phyloP scores from a whole-genome alignment of 2,888 invertebrate genomes.

The Aethes cnicana region DNA sequence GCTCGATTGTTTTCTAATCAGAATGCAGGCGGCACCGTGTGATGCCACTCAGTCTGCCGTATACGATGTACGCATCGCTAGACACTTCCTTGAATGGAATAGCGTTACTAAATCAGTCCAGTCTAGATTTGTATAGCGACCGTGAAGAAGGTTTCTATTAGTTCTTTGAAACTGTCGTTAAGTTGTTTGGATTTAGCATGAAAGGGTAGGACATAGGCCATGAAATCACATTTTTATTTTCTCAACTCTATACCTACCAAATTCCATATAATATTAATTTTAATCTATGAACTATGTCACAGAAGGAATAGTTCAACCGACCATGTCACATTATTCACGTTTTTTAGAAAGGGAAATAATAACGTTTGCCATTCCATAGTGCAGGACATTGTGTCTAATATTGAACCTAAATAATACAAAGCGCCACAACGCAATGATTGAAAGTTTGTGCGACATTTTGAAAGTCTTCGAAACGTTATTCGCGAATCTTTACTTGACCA shows the following conservation, averaged over 20 bases:
- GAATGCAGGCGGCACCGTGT: slow-evolving; percentile 14
- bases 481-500: slow-evolving; percentile 46
- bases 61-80: background rate
- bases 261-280: too few species aligned
- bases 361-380: too few species aligned
- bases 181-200: too few species aligned
- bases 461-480: slow-evolving; percentile 30
- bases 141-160: background rate
- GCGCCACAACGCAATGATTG: background rate
- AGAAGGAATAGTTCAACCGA: too few species aligned
- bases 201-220: too few species aligned
- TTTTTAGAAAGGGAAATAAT: too few species aligned
- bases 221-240: too few species aligned
- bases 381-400: too few species aligned
- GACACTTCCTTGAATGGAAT: slow-evolving; percentile 9
- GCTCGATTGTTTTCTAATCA: slow-evolving; percentile 18
- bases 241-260: too few species aligned
- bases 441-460: slow-evolving; percentile 7
- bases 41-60: slow-evolving; percentile 23
- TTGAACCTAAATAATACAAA: background rate
- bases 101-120: slow-evolving; percentile 1
- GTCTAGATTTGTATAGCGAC: background rate
- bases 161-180: too few species aligned
- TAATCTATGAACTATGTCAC: too few species aligned
- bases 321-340: too few species aligned